phyloP scores from a whole-genome alignment of 2,888 invertebrate species.

The Drosophila pullipes region DNA sequence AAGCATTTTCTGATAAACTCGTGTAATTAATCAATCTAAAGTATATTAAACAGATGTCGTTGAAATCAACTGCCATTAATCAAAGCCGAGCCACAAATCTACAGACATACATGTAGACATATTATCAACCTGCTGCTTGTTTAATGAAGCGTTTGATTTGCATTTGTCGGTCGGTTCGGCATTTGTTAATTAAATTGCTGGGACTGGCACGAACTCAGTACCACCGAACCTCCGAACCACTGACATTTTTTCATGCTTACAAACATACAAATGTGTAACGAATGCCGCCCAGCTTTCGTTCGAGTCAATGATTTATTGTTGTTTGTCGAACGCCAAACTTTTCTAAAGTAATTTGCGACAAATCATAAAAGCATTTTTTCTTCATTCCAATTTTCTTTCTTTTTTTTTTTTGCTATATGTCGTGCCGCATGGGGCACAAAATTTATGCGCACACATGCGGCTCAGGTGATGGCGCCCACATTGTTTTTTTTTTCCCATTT shows the following conservation, averaged over 20 bases:
- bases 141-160: constrained; percentile 73
- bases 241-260: constrained; percentile 13
- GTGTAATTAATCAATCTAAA: constrained; percentile 66
- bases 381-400: neutral
- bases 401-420: constrained; percentile 16
- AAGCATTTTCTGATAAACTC: constrained; percentile 20
- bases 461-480: constrained; percentile 56
- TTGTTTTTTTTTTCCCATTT: constrained; percentile 5
- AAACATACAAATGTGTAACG: constrained; percentile 37
- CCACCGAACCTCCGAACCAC: constrained; percentile 22
- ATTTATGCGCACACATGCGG: constrained; percentile 70
- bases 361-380: constrained; percentile 70
- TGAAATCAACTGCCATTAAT: constrained; percentile 47
- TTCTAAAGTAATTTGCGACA: constrained; percentile 78
- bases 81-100: constrained; percentile 33
- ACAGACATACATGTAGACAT: constrained; percentile 21
- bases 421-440: constrained; percentile 58
- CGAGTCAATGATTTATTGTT: constrained; percentile 70
- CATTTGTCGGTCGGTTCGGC: constrained; percentile 35
- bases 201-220: constrained; percentile 13
- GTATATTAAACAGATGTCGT: constrained; percentile 21
- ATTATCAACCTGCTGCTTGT: constrained; percentile 45
- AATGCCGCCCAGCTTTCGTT: constrained; percentile 27
- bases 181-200: constrained; percentile 73
- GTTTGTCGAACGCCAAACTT: constrained; percentile 74